Percentiles rank a stretch among this genome's conserved stretches.
Conservation (phyloP, 2,113 vertebrate genomes). For the Psilopogon haemacephalus region DNA sequence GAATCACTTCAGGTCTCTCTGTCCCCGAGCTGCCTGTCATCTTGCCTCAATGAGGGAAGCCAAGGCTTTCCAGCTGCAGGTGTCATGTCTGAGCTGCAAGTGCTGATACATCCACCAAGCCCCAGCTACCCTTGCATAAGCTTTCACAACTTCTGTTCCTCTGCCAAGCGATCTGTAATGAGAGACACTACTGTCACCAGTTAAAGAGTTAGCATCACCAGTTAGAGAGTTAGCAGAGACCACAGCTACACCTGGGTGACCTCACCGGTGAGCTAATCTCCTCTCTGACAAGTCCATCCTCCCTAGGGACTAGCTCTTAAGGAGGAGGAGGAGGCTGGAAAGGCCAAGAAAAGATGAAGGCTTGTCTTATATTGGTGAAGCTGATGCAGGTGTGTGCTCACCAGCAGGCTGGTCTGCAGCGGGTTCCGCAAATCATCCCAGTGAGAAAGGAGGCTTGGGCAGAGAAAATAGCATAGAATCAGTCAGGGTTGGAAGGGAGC, state of each 20-base stretch:
- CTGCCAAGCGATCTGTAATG: background rate
- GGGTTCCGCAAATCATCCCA: background rate
- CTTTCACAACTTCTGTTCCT: background rate
- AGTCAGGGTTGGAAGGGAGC: too few relatives aligned
- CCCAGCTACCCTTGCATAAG: background rate
- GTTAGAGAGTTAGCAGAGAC: background rate
- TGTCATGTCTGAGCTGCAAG: background rate
- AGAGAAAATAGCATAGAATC: background rate
- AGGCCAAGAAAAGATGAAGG: background rate
- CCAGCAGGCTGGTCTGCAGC: background rate
- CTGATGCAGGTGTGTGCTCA: background rate
- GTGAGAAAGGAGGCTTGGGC: background rate
- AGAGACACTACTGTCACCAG: background rate
- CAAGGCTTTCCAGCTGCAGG: fast-evolving
- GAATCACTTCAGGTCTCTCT: fast-evolving
- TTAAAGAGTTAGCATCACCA: background rate
- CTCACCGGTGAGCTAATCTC: background rate
- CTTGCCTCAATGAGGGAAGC: background rate
- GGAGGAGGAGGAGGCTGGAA: background rate
- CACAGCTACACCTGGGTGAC: background rate
- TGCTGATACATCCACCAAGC: background rate
- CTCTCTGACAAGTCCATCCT: background rate
- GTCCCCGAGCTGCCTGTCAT: background rate
- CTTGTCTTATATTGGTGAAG: background rate
- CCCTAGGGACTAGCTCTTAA: background rate